Evolutionary conservation across 92 coral and sea anemone species (phyloP).

Genomic region (Phenganax marumi): DNA sequence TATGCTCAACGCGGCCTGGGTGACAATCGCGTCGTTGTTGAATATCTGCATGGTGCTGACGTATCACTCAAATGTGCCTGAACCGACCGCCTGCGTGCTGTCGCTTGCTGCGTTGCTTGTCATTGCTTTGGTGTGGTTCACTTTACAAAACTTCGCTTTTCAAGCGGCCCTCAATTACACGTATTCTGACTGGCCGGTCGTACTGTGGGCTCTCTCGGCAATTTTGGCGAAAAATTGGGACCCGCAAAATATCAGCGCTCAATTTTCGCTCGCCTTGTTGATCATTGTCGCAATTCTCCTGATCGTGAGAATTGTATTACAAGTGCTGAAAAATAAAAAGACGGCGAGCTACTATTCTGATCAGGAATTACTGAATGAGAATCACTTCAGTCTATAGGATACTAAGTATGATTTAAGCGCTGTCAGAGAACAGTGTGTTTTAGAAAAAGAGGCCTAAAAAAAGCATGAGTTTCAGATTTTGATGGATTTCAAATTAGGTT

Average conservation of each 20-base stretch:
- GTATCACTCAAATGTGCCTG: constrained; percentile 60
- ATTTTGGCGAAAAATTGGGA: constrained; percentile 79
- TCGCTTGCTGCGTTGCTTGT: constrained; percentile 69
- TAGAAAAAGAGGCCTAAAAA: no score
- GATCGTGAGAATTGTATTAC: constrained; percentile 61
- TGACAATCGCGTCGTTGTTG: constrained; percentile 73
- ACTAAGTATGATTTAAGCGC: no score
- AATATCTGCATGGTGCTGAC: constrained; percentile 80
- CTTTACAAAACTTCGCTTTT: constrained; percentile 67
- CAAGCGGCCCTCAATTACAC: constrained; percentile 72
- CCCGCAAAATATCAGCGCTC: constrained; percentile 64
- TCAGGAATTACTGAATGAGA: constrained; percentile 13
- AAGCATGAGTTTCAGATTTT: no score
- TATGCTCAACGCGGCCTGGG: constrained; percentile 83
- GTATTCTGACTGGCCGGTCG: constrained; percentile 68
- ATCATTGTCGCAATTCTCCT: constrained; percentile 58
- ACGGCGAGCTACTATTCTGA: not conserved
- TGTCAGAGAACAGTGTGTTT: no score
- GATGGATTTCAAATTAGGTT: no score
- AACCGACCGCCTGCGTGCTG: constrained; percentile 61
- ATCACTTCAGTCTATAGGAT: constrained; percentile 9
- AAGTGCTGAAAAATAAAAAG: constrained; percentile 50
- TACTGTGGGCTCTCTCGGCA: constrained; percentile 85
- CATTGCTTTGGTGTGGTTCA: constrained; percentile 72
- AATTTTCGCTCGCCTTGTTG: constrained; percentile 65